Conservation (phyloP, 1,140 invertebrate species). For the Drosophila eugracilis region DNA sequence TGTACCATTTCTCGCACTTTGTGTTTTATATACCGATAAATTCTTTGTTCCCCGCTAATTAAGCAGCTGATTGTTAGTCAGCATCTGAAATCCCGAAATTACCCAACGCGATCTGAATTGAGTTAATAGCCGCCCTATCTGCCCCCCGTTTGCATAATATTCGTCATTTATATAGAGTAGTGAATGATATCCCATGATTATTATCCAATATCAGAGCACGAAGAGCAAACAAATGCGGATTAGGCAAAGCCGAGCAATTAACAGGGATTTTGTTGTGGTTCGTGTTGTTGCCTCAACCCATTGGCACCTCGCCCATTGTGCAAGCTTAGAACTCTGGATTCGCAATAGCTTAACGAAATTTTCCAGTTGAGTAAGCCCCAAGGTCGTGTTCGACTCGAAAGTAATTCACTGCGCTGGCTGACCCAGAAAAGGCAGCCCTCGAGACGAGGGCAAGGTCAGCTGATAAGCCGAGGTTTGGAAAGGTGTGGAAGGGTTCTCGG, state of each 20-base stretch:
- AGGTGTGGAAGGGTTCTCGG: neutral
- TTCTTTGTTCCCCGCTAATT: constrained; percentile 20
- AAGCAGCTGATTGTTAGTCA: constrained; percentile 33
- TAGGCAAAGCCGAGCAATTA: constrained; percentile 55
- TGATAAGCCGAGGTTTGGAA: constrained; percentile 43
- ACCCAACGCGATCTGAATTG: neutral
- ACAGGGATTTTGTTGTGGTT: constrained; percentile 43
- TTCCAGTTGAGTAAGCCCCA: constrained; percentile 60
- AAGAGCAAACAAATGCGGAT: constrained; percentile 47
- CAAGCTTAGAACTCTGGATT: constrained; percentile 28
- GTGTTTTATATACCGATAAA: neutral
- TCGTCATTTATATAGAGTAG: neutral
- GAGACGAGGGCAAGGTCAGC: constrained; percentile 17
- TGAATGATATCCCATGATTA: constrained; percentile 64
- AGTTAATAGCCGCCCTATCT: neutral
- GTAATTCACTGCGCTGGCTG: constrained; percentile 39
- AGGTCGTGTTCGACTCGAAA: constrained; percentile 42
- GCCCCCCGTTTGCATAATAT: constrained; percentile 47
- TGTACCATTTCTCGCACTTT: constrained; percentile 12
- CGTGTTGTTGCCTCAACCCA: constrained; percentile 55
- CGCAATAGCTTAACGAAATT: constrained; percentile 20
- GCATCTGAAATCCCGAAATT: constrained; percentile 6
- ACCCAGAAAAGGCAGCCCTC: constrained; percentile 26
- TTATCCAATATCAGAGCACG: constrained; percentile 70
- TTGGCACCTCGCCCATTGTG: constrained; percentile 50